Evolutionary conservation across 1,140 invertebrate genomes (phyloP), one percentile per base, ranked within the genome.

Genomic region (Galendromus occidentalis): DNA sequence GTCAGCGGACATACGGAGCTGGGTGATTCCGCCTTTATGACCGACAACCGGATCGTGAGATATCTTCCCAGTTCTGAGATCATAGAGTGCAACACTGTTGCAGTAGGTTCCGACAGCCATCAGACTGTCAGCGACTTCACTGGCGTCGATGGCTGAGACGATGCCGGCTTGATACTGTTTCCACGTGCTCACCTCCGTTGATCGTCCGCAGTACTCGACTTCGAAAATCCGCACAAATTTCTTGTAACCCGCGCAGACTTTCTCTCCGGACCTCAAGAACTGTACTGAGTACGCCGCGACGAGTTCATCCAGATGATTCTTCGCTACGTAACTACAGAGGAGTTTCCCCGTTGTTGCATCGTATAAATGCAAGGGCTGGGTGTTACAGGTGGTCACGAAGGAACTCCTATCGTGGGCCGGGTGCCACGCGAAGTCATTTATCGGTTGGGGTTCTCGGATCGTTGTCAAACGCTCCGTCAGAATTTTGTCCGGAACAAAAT

Each of bases 371-470:
- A 59, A 2, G 4, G 51, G 51, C 20, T 59, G 51, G 33, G 14
- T 59, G 33, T 59, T 59, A 22, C 51, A 59, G 20, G 51, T 59
- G 1, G 51, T 59, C 25, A 59, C 51, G 22, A 59, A 59, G 25
- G 51, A 25, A 9, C 51, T 17, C 25, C n/a, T 20, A 6, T 59
- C 51, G 51, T 59, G 51, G 14, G 25, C 14, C 5, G 51, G 51
- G 20, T 59, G 51, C 51, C 51, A 59, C 51, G 51, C 51, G 51
- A 59, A 59, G 9, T 59, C 51, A 9, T 59, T 25, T 17, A 59
- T 25, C 14, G 51, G 51, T 9, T 59, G 51, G 6, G 51, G 25
- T 22, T 59, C 51, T 29, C 51, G 2, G 12, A 59, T 22, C 14
- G 25, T 59, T 1, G 4, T 22, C 33, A 59, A 17, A 14, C 5